Percentiles rank a stretch among this genome's conserved stretches.
Conservation (phyloP, 1,140 invertebrate genomes). For the Penaeus chinensis region DNA sequence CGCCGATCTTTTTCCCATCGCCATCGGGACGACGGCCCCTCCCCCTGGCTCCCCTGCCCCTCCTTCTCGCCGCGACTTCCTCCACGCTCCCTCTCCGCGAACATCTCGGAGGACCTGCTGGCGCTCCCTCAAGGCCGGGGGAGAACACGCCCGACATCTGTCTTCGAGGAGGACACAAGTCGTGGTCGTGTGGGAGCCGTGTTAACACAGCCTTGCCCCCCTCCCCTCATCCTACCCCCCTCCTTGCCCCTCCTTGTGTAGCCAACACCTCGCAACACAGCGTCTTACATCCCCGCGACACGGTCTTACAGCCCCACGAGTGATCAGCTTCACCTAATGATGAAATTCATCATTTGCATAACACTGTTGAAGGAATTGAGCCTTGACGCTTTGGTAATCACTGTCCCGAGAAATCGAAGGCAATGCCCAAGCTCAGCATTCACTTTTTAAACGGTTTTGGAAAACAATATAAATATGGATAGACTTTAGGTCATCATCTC, state of each 20-base stretch:
- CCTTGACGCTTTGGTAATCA: too few relatives aligned
- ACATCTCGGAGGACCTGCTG: neutral
- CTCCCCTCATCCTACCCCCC: neutral
- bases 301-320: neutral
- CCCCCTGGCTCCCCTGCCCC: too few relatives aligned
- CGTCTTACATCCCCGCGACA: neutral
- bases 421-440: too few relatives aligned
- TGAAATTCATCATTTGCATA: too few relatives aligned
- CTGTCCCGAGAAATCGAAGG: too few relatives aligned
- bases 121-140: neutral
- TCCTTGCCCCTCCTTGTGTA: neutral
- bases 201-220: slow-evolving; percentile 41
- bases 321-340: too few relatives aligned
- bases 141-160: slow-evolving; percentile 32
- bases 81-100: slow-evolving; percentile 6
- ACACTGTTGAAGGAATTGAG: too few relatives aligned
- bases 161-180: slow-evolving; percentile 42
- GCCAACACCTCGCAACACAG: neutral
- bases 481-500: too few relatives aligned
- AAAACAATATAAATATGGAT: too few relatives aligned
- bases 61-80: neutral
- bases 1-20: too few relatives aligned
- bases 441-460: too few relatives aligned
- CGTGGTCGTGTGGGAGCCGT: slow-evolving; percentile 23
- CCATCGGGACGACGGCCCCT: too few relatives aligned